phyloP scores from a whole-genome alignment of 2,113 vertebrate genomes.

The Heloderma charlesbogerti region DNA sequence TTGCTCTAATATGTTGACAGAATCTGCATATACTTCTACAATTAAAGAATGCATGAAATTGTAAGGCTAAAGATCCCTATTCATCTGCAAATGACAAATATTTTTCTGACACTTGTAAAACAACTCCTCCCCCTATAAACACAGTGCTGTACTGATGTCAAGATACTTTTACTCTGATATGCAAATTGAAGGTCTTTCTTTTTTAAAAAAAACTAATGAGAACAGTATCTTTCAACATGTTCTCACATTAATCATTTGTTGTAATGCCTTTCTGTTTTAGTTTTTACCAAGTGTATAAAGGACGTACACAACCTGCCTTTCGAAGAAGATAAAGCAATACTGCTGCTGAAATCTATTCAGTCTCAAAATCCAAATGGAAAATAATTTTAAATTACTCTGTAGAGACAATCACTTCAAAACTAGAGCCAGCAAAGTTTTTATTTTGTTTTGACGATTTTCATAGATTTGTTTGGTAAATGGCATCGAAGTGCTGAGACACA shows the following conservation, averaged over 20 bases:
- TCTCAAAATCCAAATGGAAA: neutral
- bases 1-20: neutral
- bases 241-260: neutral
- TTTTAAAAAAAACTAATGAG: neutral
- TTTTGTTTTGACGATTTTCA: slow-evolving; percentile 31
- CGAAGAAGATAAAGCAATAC: neutral
- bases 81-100: neutral
- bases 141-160: neutral
- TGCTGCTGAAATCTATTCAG: slow-evolving; percentile 2
- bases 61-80: neutral
- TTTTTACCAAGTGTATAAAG: neutral
- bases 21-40: neutral
- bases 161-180: neutral
- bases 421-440: neutral
- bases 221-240: neutral
- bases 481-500: neutral
- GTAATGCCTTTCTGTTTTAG: neutral
- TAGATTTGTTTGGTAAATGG: neutral
- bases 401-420: neutral
- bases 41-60: neutral
- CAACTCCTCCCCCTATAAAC: neutral
- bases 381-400: neutral
- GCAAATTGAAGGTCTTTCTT: neutral
- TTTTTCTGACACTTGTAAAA: neutral
- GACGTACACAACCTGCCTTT: neutral